A percentile compares a stretch with the other conserved stretches of the same genome.
phyloP scores from a whole-genome alignment of 2,888 invertebrate genomes.

The Eurois occulta region DNA sequence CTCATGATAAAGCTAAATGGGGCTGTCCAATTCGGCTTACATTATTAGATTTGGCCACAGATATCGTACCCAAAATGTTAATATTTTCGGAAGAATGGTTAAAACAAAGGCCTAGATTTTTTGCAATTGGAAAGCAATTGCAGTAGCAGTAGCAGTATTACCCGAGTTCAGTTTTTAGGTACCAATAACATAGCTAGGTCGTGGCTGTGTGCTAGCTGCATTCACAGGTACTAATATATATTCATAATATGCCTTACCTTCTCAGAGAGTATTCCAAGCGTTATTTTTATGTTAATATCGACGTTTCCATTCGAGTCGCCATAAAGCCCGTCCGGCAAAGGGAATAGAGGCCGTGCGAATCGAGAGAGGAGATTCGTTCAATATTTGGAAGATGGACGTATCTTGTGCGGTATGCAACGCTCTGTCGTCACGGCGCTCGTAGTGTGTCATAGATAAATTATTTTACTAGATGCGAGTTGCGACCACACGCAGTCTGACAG shows the following conservation, averaged over 20 bases:
- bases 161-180: not conserved
- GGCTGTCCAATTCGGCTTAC: constrained; percentile 1
- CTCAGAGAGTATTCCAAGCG: constrained; percentile 22
- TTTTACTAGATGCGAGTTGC: constrained; percentile 62
- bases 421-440: constrained; percentile 32
- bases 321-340: constrained; percentile 66
- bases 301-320: constrained; percentile 61
- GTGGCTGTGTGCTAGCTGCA: constrained; percentile 7
- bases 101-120: not conserved
- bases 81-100: not conserved
- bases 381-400: constrained; percentile 54
- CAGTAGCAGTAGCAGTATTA: not conserved
- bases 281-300: constrained; percentile 66
- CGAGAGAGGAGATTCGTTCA: constrained; percentile 55
- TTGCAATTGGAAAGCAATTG: too few species aligned
- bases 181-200: not conserved
- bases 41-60: constrained; percentile 18
- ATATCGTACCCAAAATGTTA: constrained; percentile 4
- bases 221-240: constrained; percentile 33
- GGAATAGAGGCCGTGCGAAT: constrained; percentile 67
- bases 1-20: constrained; percentile 51
- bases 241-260: constrained; percentile 37
- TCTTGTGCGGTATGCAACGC: constrained; percentile 53
- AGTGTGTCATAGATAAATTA: constrained; percentile 58
- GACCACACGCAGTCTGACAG: constrained; percentile 69